A percentile compares a stretch with the other conserved stretches of the same genome.
phyloP scores from a whole-genome alignment of 2,888 invertebrate genomes.

The Epirrita christyi region DNA sequence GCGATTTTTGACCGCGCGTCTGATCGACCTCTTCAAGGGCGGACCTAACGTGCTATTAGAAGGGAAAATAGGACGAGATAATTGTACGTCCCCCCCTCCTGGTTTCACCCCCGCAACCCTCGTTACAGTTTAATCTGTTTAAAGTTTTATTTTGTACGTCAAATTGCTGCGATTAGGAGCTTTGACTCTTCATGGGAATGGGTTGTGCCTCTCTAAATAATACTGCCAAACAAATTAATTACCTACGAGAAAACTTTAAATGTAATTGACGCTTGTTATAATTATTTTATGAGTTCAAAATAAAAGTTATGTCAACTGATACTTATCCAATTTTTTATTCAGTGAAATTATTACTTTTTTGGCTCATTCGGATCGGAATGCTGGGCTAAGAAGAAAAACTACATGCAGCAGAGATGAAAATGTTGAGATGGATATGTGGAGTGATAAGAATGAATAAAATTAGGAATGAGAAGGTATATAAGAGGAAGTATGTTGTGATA shows the following conservation, averaged over 20 bases:
- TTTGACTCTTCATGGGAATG: conserved; percentile 53
- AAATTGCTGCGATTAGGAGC: conserved; percentile 74
- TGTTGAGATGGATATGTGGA: too few relatives aligned
- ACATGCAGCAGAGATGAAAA: too few relatives aligned
- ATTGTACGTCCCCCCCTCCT: conserved; percentile 62
- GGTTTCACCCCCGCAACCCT: conserved; percentile 48
- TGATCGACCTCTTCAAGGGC: conserved; percentile 49
- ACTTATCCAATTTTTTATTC: too few relatives aligned
- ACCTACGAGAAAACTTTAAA: conserved; percentile 16
- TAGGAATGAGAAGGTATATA: too few relatives aligned
- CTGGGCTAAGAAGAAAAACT: too few relatives aligned
- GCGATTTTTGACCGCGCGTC: conserved; percentile 49
- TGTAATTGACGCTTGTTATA: conserved; percentile 5
- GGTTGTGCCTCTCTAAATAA: conserved; percentile 32
- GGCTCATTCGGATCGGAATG: too few relatives aligned
- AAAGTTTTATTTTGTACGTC: conserved; percentile 80
- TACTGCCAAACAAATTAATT: conserved; percentile 19
- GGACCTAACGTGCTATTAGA: conserved; percentile 76
- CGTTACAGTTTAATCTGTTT: conserved; percentile 81
- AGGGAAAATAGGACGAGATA: conserved; percentile 82
- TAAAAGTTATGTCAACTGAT: too few relatives aligned
- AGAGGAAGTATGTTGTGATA: too few relatives aligned
- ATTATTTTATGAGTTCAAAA: neutral
- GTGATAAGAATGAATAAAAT: too few relatives aligned
- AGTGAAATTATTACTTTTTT: too few relatives aligned